These are phyloP conservation scores for Macropus fuliginosus DNA, from an alignment of 2,797 vertebrate species.

Conservation along the genomic window DNA sequence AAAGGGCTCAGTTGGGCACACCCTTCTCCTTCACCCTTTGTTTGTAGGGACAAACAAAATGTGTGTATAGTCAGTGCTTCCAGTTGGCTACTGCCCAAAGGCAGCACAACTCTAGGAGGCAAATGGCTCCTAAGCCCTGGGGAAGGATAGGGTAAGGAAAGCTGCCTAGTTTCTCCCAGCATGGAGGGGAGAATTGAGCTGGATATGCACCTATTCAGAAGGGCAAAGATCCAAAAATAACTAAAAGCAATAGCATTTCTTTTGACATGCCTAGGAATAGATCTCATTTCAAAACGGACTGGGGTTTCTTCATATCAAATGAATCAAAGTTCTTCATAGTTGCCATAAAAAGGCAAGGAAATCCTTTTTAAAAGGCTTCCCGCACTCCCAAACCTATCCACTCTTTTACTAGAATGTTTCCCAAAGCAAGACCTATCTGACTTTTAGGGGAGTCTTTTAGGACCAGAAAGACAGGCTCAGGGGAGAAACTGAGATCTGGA, in stretches of 20 bases:
- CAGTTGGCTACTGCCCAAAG: background rate
- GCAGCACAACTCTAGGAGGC: background rate
- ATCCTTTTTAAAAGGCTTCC: background rate
- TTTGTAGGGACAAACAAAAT: background rate
- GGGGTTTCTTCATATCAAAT: conserved; percentile 37
- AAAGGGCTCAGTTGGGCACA: background rate
- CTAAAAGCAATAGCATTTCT: conserved; percentile 72
- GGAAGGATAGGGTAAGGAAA: conserved; percentile 25
- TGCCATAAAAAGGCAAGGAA: background rate
- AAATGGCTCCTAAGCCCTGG: background rate
- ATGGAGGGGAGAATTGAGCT: conserved; percentile 58
- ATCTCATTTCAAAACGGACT: conserved; percentile 58
- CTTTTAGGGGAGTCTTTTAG: background rate
- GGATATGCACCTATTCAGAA: conserved; percentile 75
- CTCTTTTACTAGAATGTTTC: background rate
- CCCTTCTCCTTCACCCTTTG: background rate
- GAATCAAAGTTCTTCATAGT: conserved; percentile 44
- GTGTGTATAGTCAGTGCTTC: background rate
- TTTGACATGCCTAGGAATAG: conserved; percentile 79
- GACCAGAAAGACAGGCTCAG: background rate
- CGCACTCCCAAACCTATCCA: fast-evolving
- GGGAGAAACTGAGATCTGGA: background rate
- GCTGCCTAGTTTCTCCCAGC: conserved; percentile 45
- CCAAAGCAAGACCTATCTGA: background rate
- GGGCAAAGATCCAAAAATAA: conserved; percentile 80